phyloP scores from a whole-genome alignment of 2,113 vertebrate species.

The Ahaetulla prasina region DNA sequence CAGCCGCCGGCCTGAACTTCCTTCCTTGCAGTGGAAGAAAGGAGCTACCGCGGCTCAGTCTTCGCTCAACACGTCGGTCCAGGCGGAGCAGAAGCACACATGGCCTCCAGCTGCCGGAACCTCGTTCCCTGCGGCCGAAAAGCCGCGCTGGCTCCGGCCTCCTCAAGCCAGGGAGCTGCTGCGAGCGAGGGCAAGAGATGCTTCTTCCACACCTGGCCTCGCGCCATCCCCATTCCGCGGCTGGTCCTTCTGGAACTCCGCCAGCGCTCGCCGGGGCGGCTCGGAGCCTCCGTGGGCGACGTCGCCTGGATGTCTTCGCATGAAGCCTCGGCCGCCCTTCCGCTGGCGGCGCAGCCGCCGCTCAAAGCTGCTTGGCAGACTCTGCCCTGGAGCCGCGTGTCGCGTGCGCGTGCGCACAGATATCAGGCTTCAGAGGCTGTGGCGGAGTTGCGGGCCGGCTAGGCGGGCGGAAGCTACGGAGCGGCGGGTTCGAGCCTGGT shows the following conservation, averaged over 20 bases:
- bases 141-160: neutral
- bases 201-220: neutral
- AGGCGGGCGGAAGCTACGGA: neutral
- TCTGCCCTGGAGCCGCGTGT: neutral
- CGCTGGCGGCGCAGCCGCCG: fast-evolving
- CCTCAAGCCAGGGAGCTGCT: neutral
- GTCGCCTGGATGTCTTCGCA: fast-evolving
- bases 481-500: neutral
- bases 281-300: neutral
- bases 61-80: neutral
- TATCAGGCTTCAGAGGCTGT: neutral
- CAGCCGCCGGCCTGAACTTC: neutral
- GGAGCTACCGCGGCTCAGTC: neutral
- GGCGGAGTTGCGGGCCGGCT: neutral
- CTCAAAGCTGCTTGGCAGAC: neutral
- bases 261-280: neutral
- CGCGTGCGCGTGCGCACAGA: neutral
- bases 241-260: neutral
- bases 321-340: neutral
- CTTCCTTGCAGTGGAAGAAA: neutral
- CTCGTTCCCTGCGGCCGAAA: neutral
- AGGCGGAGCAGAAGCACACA: neutral
- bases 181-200: neutral
- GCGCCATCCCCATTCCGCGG: neutral
- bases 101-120: too few species aligned